phyloP scores from a whole-genome alignment of 2,113 vertebrate species.

The Candoia aspera region DNA sequence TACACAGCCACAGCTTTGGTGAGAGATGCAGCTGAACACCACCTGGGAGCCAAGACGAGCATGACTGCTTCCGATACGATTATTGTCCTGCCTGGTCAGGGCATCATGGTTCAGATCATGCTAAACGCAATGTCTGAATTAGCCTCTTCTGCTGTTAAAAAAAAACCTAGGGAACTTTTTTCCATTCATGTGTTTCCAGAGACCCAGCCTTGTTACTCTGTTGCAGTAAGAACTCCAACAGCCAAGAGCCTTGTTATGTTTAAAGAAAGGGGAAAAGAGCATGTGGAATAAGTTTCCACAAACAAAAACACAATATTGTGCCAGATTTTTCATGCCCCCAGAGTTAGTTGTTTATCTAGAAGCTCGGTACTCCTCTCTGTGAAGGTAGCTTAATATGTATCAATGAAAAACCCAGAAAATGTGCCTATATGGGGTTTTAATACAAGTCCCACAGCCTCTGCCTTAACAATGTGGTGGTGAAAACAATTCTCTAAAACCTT shows the following conservation, averaged over 20 bases:
- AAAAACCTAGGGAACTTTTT: background rate
- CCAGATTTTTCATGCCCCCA: background rate
- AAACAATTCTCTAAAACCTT: background rate
- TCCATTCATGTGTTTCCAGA: background rate
- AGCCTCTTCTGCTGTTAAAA: background rate
- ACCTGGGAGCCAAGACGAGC: background rate
- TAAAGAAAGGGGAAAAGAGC: background rate
- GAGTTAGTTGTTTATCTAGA: background rate
- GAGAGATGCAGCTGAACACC: background rate
- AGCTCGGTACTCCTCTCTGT: background rate
- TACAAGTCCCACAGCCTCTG: background rate
- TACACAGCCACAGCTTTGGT: background rate
- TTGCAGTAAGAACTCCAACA: background rate
- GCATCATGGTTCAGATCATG: background rate
- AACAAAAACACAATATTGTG: background rate
- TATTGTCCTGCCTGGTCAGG: background rate
- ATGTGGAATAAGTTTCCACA: background rate
- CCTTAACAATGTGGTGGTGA: constrained; percentile 25
- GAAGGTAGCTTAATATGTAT: background rate
- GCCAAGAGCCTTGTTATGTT: background rate
- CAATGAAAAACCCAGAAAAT: background rate
- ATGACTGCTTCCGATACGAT: background rate
- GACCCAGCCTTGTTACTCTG: background rate
- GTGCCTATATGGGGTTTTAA: background rate
- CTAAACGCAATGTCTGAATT: background rate